Evolutionary conservation across 2,797 vertebrate genomes (phyloP), one percentile per base, ranked within the genome.

Genomic region (Denticeps clupeoides): DNA sequence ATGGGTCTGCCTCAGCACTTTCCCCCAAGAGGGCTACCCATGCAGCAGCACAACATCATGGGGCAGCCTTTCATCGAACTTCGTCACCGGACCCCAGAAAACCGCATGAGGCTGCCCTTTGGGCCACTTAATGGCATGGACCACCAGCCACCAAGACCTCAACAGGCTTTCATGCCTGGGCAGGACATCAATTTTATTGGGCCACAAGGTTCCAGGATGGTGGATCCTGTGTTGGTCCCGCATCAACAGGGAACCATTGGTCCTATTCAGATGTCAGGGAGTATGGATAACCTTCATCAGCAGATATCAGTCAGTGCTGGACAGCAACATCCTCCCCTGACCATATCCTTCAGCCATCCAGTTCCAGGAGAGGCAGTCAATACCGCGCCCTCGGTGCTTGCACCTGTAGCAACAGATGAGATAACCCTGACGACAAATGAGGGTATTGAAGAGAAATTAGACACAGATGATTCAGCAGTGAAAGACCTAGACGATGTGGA

Each of bases 401-500:
- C 68, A 1, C 25, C 64, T 49, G 41, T 72, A 15, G 28, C 60
- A 5, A 19, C 76, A 13, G 58, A 64, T 1, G 74, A 74, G n/a
- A 6, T 75, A 0, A 7, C 62, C 0, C 60, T 82, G 7, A 46
- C 68, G 0, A 69, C 65, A 8, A 29, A 59, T 1, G 86, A 86
- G 11, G 75, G 77, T 15, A 79, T 94, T 0, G 91, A 92, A 55
- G 91, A 87, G 63, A 93, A 93, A 24, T 78, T 97, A 5, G 91
- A 93, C 65, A 76, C 87, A 4, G 89, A 94, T 64, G 93, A 95
- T 59, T 89, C 92, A 0, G 80, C 89, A 3, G 94, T 93, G 15
- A 99, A 99, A 70, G 95, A 99, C 49, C 79, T 99, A 3, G 94
- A 96, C 6, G 91, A 92, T 1, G 93, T 98, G 53, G 93, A 97